A percentile compares a stretch with the other conserved stretches of the same genome.
These are phyloP conservation scores for Bos taurus DNA, from an alignment of 2,113 vertebrate species.

Conservation along the genomic window DNA sequence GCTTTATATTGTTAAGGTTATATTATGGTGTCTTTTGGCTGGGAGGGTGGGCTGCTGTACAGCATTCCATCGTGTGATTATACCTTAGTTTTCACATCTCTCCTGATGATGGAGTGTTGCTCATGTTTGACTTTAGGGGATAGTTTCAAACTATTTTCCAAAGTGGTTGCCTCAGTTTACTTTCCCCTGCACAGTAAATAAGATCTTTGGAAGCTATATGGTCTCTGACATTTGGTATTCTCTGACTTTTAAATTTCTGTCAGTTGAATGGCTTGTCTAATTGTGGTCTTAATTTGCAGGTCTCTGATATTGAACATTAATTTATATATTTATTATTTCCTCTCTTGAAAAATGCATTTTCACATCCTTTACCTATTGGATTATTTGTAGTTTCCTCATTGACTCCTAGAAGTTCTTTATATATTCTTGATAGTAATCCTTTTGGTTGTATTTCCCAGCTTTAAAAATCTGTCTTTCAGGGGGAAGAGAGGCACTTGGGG, in stretches of 20 bases:
- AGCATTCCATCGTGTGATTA: background rate
- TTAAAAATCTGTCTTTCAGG: background rate
- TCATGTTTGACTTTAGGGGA: background rate
- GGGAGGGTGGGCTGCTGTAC: background rate
- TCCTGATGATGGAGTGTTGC: background rate
- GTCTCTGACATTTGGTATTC: background rate
- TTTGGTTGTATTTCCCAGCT: background rate
- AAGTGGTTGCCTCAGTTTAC: background rate
- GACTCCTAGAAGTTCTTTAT: background rate
- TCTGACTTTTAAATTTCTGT: background rate
- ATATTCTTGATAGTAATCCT: background rate
- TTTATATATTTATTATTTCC: background rate
- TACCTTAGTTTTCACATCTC: background rate
- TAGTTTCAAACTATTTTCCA: background rate
- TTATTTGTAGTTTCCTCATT: background rate
- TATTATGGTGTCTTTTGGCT: background rate
- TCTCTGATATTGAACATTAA: background rate
- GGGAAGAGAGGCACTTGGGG: background rate
- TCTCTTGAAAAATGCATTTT: background rate
- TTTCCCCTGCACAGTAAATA: background rate
- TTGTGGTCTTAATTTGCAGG: background rate
- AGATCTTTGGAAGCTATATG: background rate
- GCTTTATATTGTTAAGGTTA: background rate
- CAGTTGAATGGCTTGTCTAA: background rate
- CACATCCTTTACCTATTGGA: background rate